Conservation (phyloP, 2,797 vertebrate genomes). For the Pipistrellus pygmaeus region DNA sequence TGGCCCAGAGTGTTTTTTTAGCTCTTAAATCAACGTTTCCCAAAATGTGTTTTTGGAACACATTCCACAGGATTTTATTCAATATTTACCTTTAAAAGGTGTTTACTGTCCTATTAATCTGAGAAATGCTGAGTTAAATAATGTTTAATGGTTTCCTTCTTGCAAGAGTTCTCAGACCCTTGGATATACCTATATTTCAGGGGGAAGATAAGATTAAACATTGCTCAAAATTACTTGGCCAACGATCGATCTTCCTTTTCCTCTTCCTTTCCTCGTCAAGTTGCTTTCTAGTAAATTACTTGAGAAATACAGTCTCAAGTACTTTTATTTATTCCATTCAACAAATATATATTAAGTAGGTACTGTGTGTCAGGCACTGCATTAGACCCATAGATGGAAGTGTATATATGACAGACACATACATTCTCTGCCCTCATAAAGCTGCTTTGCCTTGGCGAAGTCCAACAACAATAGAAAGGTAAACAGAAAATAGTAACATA, state of each 20-base stretch:
- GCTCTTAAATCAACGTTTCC: not conserved
- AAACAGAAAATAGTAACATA: not conserved
- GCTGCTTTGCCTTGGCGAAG: not conserved
- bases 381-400: not conserved
- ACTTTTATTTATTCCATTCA: not conserved
- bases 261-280: not conserved
- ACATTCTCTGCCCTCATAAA: not conserved
- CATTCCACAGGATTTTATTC: not conserved
- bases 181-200: not conserved
- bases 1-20: not conserved
- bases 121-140: slow-evolving; percentile 7
- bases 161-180: not conserved
- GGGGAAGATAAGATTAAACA: not conserved
- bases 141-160: not conserved
- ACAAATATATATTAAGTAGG: slow-evolving; percentile 7
- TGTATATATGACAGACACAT: not conserved
- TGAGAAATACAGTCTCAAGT: not conserved
- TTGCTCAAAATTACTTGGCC: not conserved
- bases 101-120: not conserved
- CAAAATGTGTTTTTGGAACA: not conserved
- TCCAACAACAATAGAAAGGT: not conserved
- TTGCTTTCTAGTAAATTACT: slow-evolving; percentile 7
- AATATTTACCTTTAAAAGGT: not conserved
- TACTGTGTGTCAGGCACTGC: not conserved
- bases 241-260: not conserved